Conservation (phyloP, 2,888 invertebrate genomes). For the Stomorhina lunata region DNA sequence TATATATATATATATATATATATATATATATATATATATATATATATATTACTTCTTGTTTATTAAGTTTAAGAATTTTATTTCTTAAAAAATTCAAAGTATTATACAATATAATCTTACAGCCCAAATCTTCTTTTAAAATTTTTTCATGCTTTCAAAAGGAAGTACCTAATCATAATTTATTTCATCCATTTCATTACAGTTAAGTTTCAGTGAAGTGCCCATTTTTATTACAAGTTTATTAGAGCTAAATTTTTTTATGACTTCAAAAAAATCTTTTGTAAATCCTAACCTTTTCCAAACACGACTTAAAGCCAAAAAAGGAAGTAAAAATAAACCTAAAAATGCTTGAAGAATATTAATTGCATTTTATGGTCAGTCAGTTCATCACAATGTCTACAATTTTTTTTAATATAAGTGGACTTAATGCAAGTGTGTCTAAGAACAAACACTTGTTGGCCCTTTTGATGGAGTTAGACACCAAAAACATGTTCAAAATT, state of each 20-base stretch:
- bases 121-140: not conserved
- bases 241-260: not conserved
- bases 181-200: not conserved
- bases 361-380: slow-evolving; percentile 28
- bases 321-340: slow-evolving; percentile 47
- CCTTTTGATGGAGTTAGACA: not conserved
- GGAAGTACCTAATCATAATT: not conserved
- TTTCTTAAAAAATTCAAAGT: too few species aligned
- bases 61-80: too few species aligned
- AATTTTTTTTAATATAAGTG: not conserved
- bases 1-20: too few species aligned
- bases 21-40: too few species aligned
- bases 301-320: not conserved
- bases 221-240: not conserved
- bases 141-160: not conserved
- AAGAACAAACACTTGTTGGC: slow-evolving; percentile 46
- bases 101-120: not conserved
- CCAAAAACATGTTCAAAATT: slow-evolving; percentile 27
- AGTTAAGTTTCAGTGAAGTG: not conserved
- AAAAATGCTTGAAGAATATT: slow-evolving; percentile 56
- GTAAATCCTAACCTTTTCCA: not conserved
- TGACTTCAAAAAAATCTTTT: not conserved
- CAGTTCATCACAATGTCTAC: not conserved
- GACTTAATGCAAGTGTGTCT: not conserved
- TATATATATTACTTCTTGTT: too few species aligned